Evolutionary conservation across 1,140 invertebrate genomes (phyloP), one percentile per base, ranked within the genome.

Genomic region (Drosophila biarmipes): DNA sequence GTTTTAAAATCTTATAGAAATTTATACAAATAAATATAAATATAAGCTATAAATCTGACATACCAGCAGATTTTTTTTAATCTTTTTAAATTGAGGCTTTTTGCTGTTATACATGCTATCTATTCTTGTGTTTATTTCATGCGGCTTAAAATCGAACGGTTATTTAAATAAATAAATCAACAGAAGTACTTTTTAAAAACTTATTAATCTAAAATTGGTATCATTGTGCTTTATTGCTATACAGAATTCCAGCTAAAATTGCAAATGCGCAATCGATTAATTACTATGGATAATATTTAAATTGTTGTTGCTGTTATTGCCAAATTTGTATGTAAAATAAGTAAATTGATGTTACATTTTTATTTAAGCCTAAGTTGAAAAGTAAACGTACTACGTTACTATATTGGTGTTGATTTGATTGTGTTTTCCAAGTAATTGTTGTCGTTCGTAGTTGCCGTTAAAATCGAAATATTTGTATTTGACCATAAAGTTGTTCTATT

Each of bases 271-370:
- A 68, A 34, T 34, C 49, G 19, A 56, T 46, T 24, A 19, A 46
- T 63, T 46, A 56, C 38, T 56, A 19, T 34, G 27, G 31, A 38
- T 55, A 38, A 46, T 48, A 56, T 27, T 58, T 27, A 57, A 19
- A 57, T 73, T 77, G 73, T 51, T 86, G 81, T 77, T 69, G 67
- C 87, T 59, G 76, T 59, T 78, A 62, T 78, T 75, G 72, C 52
- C 57, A 34, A 67, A 75, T 40, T 45, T 84, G 51, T 79, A 58
- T 55, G 62, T 46, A 61, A 63, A 53, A 46, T 74, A 56, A 46
- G 72, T 74, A 42, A 74, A 53, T 64, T 49, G 48, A 75, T 74
- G 51, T 74, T 52, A 38, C 51, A 55, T 43, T 56, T 43, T 64
- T 56, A 49, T 64, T 64, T 67, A 27, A 15, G 27, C 64, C 63